phyloP scores from a whole-genome alignment of 2,888 invertebrate species.

The Barypeithes pellucidus region DNA sequence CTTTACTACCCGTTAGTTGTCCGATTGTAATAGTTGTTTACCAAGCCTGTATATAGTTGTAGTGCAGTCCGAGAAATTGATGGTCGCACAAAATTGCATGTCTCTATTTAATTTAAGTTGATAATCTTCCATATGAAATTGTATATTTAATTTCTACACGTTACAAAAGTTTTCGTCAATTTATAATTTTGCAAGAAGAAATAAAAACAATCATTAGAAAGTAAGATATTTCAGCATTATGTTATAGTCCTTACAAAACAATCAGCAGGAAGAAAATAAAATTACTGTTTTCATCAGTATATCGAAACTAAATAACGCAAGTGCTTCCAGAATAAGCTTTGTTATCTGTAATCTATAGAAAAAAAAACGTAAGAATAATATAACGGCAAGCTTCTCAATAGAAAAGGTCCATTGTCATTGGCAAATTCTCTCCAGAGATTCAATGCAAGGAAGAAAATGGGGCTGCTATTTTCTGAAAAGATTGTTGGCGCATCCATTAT shows the following conservation, averaged over 20 bases:
- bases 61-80: no score
- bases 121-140: no score
- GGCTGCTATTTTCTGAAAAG: slow-evolving; percentile 70
- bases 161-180: no score
- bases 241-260: slow-evolving; percentile 38
- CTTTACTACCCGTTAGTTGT: no score
- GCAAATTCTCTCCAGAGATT: slow-evolving; percentile 67
- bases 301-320: slow-evolving; percentile 68
- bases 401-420: slow-evolving; percentile 67
- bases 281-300: slow-evolving; percentile 67
- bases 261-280: slow-evolving; percentile 66
- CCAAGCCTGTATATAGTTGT: no score
- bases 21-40: no score
- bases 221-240: slow-evolving; percentile 33
- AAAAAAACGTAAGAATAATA: slow-evolving; percentile 70
- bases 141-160: no score
- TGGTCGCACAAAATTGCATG: no score
- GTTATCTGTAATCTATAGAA: slow-evolving; percentile 67
- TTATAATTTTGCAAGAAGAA: no score
- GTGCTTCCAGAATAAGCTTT: slow-evolving; percentile 69
- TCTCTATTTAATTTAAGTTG: no score
- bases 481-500: slow-evolving; percentile 65
- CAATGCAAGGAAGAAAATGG: slow-evolving; percentile 66
- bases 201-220: slow-evolving; percentile 20
- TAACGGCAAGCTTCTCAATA: slow-evolving; percentile 67